Base-by-base conservation (phyloP, 2,113 vertebrate species). In the Lamprologus tigripictilis region DNA sequence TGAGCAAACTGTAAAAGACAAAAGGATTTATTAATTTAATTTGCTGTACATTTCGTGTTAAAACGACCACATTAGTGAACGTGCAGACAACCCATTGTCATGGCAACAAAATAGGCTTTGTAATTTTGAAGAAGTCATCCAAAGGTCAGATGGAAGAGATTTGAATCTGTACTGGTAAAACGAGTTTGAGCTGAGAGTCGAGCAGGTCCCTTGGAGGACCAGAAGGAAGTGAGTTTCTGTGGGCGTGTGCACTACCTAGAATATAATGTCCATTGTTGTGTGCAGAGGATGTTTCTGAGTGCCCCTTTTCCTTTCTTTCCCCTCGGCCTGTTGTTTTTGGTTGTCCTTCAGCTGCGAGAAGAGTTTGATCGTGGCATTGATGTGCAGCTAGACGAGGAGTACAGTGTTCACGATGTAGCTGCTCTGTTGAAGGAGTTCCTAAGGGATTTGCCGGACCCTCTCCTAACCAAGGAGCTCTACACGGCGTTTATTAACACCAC, bases 351-450 rank as follows among this genome's bases (percentile, higher is more conserved):
- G 98, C 95, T 99, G 37, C 97, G 98, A 12, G 98, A 98, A 88
- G 98, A 99, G 92, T 99, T 99, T 95, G 98, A 99, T 92, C 98
- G 98, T 21, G 98, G 98, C 2, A 8, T 97, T 7, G 98, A 99
- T 28, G 97, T 98, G 61, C 94, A 95, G 37, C 94, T 99, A 89
- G 98, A 99, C 1, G 98, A 98, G 87, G 98, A 99, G 89, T 97
- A 98, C 93, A 99, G 98, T 85, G 97, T 98, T 79, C 98, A 99
- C 21, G 98, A 99, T 19, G 97, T 98, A 90, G 98, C 98, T 8
- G 98, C 98, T 71, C 96, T 99, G 84, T 89, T 99, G 83, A 99
- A 99, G 91, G 98, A 99, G 95, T 99, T 99, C 94, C 97, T 99
- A 51, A 97, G 98, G 90, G 98, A 99, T 95, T 98, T 99, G 97